Evolutionary conservation across 2,888 invertebrate genomes (phyloP).

Genomic region (Serripes groenlandicus): DNA sequence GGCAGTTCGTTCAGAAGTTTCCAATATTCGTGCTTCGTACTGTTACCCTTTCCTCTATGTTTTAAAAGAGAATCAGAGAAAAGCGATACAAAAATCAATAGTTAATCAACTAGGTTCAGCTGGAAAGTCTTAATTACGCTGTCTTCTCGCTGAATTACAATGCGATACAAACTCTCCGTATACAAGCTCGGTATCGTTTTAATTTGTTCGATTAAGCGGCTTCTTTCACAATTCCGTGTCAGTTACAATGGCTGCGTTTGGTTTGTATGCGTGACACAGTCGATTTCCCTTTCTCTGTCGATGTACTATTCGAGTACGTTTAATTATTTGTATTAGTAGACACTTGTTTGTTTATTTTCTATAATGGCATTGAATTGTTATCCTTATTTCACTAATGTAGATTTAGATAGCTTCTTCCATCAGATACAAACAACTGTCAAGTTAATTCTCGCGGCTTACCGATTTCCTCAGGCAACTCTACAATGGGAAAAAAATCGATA

Average conservation of each 20-base stretch:
- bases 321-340: neutral
- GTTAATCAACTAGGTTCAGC: constrained; percentile 10
- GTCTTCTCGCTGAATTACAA: constrained; percentile 5
- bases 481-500: constrained; percentile 24
- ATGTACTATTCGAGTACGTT: constrained; percentile 14
- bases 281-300: constrained; percentile 14
- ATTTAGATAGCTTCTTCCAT: no score
- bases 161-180: constrained; percentile 1
- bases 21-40: neutral
- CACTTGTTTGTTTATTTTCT: neutral
- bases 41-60: neutral
- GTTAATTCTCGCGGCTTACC: no score
- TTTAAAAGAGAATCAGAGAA: neutral
- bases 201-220: constrained; percentile 25
- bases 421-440: no score
- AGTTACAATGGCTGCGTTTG: constrained; percentile 6
- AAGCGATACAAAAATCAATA: constrained; percentile 21
- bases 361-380: no score
- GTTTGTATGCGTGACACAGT: constrained; percentile 20
- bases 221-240: constrained; percentile 23
- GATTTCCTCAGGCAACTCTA: no score
- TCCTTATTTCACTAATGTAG: no score
- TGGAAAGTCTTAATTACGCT: constrained; percentile 19
- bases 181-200: constrained; percentile 7
- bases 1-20: neutral